Percentiles rank a stretch among this genome's conserved stretches.
Evolutionary conservation across 2,113 vertebrate genomes (phyloP).

Genomic region (Callocephalon fimbriatum): DNA sequence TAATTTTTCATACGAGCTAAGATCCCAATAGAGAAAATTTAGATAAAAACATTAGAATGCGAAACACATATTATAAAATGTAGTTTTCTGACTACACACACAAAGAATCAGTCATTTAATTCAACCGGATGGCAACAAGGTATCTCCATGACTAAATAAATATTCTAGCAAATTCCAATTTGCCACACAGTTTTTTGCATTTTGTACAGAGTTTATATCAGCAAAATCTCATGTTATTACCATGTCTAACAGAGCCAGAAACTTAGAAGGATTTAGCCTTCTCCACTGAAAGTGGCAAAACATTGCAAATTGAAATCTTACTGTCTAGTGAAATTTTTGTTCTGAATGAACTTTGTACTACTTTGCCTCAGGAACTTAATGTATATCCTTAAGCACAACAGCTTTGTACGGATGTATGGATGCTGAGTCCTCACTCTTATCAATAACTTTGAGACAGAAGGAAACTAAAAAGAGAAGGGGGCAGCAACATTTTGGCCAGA

Average conservation of each 20-base stretch:
- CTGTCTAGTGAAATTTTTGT: background rate
- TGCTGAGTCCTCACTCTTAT: background rate
- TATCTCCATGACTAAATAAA: background rate
- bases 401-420: rapidly evolving
- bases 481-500: background rate
- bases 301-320: background rate
- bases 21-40: background rate
- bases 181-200: background rate
- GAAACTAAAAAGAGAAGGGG: background rate
- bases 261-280: background rate
- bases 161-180: background rate
- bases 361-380: background rate
- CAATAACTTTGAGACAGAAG: background rate
- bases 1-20: background rate
- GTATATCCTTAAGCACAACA: background rate
- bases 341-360: background rate
- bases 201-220: background rate
- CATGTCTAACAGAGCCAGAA: background rate
- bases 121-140: background rate
- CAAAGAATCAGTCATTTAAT: background rate
- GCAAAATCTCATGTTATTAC: background rate
- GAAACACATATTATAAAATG: background rate
- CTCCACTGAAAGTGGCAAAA: background rate
- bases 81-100: background rate
- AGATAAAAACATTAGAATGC: background rate